A percentile compares a stretch with the other conserved stretches of the same genome.
These are phyloP conservation scores for Agapetus fuscipes DNA, from an alignment of 2,888 invertebrate species.

Conservation along the genomic window DNA sequence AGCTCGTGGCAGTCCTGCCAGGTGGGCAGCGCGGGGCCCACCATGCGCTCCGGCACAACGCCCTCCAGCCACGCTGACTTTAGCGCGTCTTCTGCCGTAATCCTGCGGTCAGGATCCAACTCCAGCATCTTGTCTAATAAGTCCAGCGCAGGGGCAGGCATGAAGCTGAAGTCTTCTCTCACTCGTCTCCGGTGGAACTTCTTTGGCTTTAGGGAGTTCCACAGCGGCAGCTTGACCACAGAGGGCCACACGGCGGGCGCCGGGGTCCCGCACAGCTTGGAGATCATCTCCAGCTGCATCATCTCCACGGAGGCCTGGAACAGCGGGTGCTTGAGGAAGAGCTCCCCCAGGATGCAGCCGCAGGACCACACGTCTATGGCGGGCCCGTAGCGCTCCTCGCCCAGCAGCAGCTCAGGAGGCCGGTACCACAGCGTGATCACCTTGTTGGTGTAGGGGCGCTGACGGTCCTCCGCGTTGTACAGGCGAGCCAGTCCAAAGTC, in stretches of 20 bases:
- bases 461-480: conserved; percentile 90
- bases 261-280: conserved; percentile 90
- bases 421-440: conserved; percentile 98
- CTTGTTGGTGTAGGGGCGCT: conserved; percentile 96
- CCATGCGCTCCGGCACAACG: conserved; percentile 83
- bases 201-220: conserved; percentile 86
- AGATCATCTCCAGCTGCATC: conserved; percentile 90
- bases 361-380: conserved; percentile 99
- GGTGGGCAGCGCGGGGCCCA: conserved; percentile 76
- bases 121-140: conserved; percentile 93
- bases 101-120: conserved; percentile 86
- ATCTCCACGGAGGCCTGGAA: conserved; percentile 94
- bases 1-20: conserved; percentile 99
- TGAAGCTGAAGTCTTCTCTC: conserved; percentile 86
- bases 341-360: conserved; percentile 96
- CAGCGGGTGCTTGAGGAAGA: conserved; percentile 90
- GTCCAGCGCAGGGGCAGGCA: conserved; percentile 82
- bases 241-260: conserved; percentile 95
- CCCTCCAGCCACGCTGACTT: conserved; percentile 87
- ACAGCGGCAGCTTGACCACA: conserved; percentile 87
- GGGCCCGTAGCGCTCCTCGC: conserved; percentile 95
- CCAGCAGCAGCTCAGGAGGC: conserved; percentile 91
- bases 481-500: conserved; percentile 96
- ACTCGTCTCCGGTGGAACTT: conserved; percentile 80
- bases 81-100: conserved; percentile 90